Evolutionary conservation across 2,113 vertebrate species (phyloP), one percentile per base, ranked within the genome.

Genomic region (Progne subis): DNA sequence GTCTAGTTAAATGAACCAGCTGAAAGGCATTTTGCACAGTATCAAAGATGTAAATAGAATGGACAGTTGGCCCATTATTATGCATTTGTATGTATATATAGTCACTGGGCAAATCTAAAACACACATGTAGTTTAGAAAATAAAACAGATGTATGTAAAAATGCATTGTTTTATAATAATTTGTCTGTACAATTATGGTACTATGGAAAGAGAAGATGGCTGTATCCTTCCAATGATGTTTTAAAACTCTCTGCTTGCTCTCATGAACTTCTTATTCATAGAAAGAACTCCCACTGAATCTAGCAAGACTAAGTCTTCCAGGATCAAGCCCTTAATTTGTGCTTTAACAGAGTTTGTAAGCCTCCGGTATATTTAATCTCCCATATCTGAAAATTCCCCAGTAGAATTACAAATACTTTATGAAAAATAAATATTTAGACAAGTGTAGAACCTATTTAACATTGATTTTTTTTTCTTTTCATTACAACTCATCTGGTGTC

Each of bases 351-450:
- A 53, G 52, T 93, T 57, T 57, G 76, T 92, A 60, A 92, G 16
- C 76, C 64, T 83, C 53, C 56, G 64, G 49, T 83, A 43, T 81
- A 83, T 94, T 96, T 94, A 80, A 78, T 83, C 85, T 77, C 46
- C 78, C 28, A 4, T 64, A 86, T 52, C 82, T 86, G 88, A 90
- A 87, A 88, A 44, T 56, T 96, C 90, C 85, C 90, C 79, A 80
- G 28, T 56, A 60, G 63, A 67, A 90, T 67, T 91, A 75, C 52
- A 94, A 96, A 93, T 88, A 63, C 34, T 82, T 83, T 64, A 86
- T 80, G 85, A 88, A 93, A 96, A 95, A 95, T 77, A 94, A 95
- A 94, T 96, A 96, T 93, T 96, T 94, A 93, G 94, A 83, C 64
- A 88, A 94, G 82, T 83, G 76, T 86, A 77, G 68, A 88, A 77